A percentile compares a stretch with the other conserved stretches of the same genome.
Evolutionary conservation across 2,113 vertebrate genomes (phyloP).

Genomic region (Solea senegalensis): DNA sequence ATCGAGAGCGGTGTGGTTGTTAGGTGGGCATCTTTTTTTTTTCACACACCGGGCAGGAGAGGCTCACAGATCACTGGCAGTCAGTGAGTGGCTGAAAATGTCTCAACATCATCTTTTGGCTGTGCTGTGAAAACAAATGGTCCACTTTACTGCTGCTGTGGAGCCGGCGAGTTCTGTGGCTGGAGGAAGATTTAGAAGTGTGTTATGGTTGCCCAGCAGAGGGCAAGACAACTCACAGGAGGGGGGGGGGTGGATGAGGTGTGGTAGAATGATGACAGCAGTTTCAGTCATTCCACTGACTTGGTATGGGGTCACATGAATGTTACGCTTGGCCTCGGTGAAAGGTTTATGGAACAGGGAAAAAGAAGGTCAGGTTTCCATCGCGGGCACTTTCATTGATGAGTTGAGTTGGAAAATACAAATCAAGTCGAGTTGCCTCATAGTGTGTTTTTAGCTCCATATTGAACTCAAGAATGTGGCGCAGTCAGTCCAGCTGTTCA

Average conservation of each 20-base stretch:
- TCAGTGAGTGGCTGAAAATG: conserved; percentile 65
- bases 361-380: conserved; percentile 50
- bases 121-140: conserved; percentile 66
- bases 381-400: conserved; percentile 52
- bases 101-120: conserved; percentile 61
- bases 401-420: conserved; percentile 67
- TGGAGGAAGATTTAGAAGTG: conserved; percentile 70
- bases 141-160: conserved; percentile 64
- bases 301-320: conserved; percentile 57
- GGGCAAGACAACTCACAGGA: conserved; percentile 64
- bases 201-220: conserved; percentile 45
- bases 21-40: conserved; percentile 64
- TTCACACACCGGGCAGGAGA: conserved; percentile 34
- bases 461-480: conserved; percentile 69
- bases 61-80: conserved; percentile 60
- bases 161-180: conserved; percentile 49
- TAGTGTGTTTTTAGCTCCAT: conserved; percentile 32
- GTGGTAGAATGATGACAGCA: conserved; percentile 48
- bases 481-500: conserved; percentile 36
- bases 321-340: conserved; percentile 35
- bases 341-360: conserved; percentile 35
- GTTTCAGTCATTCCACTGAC: conserved; percentile 53
- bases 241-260: conserved; percentile 69
- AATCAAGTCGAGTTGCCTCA: conserved; percentile 64
- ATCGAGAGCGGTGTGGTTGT: conserved; percentile 56